A percentile compares a stretch with the other conserved stretches of the same genome.
Evolutionary conservation across 2,888 invertebrate genomes (phyloP).

Genomic region (Leucoma salicis): DNA sequence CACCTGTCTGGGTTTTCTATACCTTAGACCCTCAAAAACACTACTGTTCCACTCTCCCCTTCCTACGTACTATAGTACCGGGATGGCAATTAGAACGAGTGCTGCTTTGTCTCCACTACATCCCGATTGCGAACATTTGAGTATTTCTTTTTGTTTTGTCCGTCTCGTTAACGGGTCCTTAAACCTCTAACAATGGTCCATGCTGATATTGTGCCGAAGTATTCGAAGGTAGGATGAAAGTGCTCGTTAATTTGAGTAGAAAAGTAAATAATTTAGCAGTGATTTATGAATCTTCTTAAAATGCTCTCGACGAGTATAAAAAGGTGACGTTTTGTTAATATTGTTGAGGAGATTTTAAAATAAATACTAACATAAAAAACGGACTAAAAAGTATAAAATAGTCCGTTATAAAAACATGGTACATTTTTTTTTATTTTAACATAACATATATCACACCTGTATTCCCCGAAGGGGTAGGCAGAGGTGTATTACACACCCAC

Average conservation of each 20-base stretch:
- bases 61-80: slow-evolving; percentile 27
- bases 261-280: slow-evolving; percentile 1
- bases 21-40: slow-evolving; percentile 13
- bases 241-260: slow-evolving; percentile 9
- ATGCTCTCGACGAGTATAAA: not conserved
- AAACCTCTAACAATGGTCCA: slow-evolving; percentile 22
- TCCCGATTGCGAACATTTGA: slow-evolving; percentile 20
- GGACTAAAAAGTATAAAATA: too few species aligned
- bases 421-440: too few species aligned
- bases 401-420: too few species aligned
- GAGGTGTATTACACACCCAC: too few species aligned
- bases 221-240: slow-evolving; percentile 7
- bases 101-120: slow-evolving; percentile 41
- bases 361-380: too few species aligned
- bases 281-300: not conserved
- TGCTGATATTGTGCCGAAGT: slow-evolving; percentile 22
- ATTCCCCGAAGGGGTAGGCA: too few species aligned
- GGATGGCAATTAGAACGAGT: slow-evolving; percentile 55
- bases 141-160: slow-evolving; percentile 17
- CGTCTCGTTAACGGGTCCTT: slow-evolving; percentile 31
- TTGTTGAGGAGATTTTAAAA: too few species aligned
- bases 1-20: too few species aligned
- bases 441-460: too few species aligned
- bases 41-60: slow-evolving; percentile 9
- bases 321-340: too few species aligned